These are phyloP conservation scores for Mizuhopecten yessoensis DNA, from an alignment of 1,140 invertebrate species.

Conservation along the genomic window DNA sequence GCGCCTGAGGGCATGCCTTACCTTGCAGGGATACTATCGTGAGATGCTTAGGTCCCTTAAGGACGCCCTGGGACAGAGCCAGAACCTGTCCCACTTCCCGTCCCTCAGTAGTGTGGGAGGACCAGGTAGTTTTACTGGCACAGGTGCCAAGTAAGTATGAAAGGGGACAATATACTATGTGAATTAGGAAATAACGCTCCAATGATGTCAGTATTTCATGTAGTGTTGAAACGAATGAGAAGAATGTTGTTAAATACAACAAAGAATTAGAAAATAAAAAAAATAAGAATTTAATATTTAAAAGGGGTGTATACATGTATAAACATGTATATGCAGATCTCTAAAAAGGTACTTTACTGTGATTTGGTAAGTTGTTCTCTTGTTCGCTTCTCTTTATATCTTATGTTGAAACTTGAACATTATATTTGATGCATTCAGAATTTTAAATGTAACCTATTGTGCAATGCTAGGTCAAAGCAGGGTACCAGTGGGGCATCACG, in stretches of 20 bases:
- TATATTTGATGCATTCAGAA: background rate
- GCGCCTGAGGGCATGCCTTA: slow-evolving; percentile 80
- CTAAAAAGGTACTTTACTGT: no score
- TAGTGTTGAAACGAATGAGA: no score
- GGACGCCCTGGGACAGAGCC: slow-evolving; percentile 79
- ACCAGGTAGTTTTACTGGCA: slow-evolving; percentile 67
- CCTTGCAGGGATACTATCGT: slow-evolving; percentile 78
- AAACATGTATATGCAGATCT: background rate
- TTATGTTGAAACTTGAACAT: background rate
- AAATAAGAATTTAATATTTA: background rate
- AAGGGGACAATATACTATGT: background rate
- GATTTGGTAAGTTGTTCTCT: background rate
- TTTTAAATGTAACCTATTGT: background rate
- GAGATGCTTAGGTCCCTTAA: slow-evolving; percentile 79
- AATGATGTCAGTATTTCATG: no score
- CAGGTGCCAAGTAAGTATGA: slow-evolving; percentile 62
- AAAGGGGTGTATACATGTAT: no score
- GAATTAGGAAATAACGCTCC: no score
- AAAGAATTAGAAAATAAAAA: no score
- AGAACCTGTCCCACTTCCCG: slow-evolving; percentile 80
- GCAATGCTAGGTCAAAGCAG: slow-evolving; percentile 59
- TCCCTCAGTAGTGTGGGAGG: slow-evolving; percentile 81
- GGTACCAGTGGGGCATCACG: slow-evolving; percentile 61
- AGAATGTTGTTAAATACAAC: no score
- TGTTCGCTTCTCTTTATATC: no score